A percentile compares a stretch with the other conserved stretches of the same genome.
phyloP scores from a whole-genome alignment of 2,797 vertebrate species.

The Toxotes lorentzi region DNA sequence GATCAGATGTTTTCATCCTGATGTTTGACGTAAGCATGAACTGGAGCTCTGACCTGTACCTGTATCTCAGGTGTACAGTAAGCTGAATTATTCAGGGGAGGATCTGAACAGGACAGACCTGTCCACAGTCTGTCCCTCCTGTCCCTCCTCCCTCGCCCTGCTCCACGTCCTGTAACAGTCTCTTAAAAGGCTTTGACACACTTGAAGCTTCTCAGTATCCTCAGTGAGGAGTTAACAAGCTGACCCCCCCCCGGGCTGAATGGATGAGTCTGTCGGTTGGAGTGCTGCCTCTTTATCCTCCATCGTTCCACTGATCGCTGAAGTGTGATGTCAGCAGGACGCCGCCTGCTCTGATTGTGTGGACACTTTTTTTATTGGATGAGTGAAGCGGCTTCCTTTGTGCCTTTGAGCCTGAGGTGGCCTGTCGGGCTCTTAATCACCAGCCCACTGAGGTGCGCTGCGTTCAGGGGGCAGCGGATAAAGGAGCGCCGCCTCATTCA shows the following conservation, averaged over 20 bases:
- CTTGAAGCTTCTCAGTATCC: conserved; percentile 47
- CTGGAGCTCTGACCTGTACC: neutral
- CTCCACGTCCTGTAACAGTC: neutral
- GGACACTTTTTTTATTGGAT: conserved; percentile 80
- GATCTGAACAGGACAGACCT: neutral
- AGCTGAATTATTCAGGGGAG: no score
- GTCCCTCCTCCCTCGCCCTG: no score
- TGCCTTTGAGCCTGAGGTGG: conserved; percentile 82
- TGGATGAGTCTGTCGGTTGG: conserved; percentile 44
- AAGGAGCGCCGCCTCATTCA: conserved; percentile 78
- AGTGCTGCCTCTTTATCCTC: conserved; percentile 57
- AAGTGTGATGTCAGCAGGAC: conserved; percentile 78
- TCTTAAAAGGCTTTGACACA: conserved; percentile 25
- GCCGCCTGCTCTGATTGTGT: conserved; percentile 64
- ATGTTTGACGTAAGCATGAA: no score
- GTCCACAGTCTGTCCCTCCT: neutral
- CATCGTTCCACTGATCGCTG: conserved; percentile 65
- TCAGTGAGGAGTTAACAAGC: conserved; percentile 68
- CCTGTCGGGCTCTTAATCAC: conserved; percentile 85
- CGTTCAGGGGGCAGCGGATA: conserved; percentile 76
- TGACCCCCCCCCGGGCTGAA: conserved; percentile 27
- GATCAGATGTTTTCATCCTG: no score
- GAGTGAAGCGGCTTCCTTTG: conserved; percentile 83
- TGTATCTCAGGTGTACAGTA: neutral
- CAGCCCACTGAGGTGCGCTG: conserved; percentile 76